These are phyloP conservation scores for Tympanoctomys barrerae DNA, from an alignment of 2,797 vertebrate species.

Conservation along the genomic window DNA sequence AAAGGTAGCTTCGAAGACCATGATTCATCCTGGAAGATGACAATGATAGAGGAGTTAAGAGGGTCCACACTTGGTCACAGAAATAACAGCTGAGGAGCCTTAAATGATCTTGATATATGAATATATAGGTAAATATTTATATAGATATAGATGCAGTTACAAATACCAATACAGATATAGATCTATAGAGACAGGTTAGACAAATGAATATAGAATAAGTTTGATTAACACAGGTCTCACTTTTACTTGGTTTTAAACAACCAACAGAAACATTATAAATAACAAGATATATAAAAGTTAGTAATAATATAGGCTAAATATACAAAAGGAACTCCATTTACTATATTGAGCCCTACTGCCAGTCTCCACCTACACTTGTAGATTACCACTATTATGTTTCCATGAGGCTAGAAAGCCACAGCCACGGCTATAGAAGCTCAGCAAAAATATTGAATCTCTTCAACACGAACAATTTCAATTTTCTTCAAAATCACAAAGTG, in stretches of 20 bases:
- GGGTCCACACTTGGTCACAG: background rate
- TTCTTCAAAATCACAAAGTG: background rate
- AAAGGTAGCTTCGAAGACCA: background rate
- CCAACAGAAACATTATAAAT: background rate
- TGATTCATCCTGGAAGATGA: background rate
- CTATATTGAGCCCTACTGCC: background rate
- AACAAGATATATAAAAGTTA: background rate
- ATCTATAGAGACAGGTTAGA: no score
- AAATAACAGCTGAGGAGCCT: background rate
- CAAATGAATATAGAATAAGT: background rate
- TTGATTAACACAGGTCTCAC: background rate
- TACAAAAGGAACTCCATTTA: background rate
- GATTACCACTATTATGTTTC: background rate
- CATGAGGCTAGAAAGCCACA: background rate
- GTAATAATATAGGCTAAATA: background rate
- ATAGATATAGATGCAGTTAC: no score
- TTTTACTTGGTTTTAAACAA: background rate
- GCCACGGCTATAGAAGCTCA: background rate
- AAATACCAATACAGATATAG: no score
- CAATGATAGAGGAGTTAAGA: background rate
- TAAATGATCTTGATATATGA: background rate
- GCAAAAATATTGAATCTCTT: background rate
- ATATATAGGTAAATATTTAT: background rate
- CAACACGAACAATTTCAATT: background rate
- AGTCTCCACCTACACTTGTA: background rate